These are phyloP conservation scores for Hippasteria phrygiana DNA, from an alignment of 53 echinoderm and acorn worm species.

Conservation along the genomic window DNA sequence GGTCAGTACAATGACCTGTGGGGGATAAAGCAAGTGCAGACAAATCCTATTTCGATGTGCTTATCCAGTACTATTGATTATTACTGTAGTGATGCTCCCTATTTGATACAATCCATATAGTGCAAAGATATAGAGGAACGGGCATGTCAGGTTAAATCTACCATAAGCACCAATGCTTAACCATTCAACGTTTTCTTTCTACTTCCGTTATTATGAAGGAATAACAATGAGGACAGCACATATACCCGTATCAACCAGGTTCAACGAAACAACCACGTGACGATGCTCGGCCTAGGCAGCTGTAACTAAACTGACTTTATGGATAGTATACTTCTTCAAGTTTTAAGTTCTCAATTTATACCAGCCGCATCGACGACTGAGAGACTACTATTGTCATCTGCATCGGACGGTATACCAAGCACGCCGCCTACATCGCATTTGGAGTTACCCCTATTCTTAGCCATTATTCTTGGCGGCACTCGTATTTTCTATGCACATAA, in stretches of 20 bases:
- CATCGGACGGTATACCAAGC: background rate
- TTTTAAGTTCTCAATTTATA: background rate
- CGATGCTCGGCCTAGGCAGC: background rate
- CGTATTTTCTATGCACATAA: constrained; percentile 29
- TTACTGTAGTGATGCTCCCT: no score
- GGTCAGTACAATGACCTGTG: no score
- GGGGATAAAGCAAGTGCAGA: no score
- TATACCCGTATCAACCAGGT: background rate
- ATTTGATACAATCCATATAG: no score
- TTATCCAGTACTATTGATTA: no score
- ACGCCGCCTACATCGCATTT: background rate
- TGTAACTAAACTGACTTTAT: background rate
- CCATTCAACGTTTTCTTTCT: background rate
- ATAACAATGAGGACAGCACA: background rate
- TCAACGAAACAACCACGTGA: background rate
- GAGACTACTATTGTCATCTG: background rate
- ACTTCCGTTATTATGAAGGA: background rate
- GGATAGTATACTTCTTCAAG: background rate
- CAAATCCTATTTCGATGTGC: no score
- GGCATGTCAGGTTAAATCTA: background rate
- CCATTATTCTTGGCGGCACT: background rate
- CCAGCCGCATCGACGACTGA: background rate
- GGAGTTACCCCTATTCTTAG: background rate
- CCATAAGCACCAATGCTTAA: background rate
- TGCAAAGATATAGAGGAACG: no score